Base-by-base conservation (phyloP, 2,113 vertebrate species). In the Malurus melanocephalus region DNA sequence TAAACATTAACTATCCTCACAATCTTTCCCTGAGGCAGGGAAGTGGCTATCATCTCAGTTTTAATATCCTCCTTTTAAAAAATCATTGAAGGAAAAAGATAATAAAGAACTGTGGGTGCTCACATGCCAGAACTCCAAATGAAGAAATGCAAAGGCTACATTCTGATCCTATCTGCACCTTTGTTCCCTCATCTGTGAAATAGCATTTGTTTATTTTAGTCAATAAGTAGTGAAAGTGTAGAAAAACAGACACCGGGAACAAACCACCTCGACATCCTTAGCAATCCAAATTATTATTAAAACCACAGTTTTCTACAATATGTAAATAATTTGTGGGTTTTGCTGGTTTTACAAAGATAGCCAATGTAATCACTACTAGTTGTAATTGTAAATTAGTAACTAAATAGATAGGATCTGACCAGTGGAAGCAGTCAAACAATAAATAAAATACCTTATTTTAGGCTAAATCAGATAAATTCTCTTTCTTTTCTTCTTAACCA, bases 121-220 rank as follows among this genome's bases (percentile, higher is more conserved):
- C 42, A 43, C 83, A 88, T 78, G 77, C 66, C 90, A 91, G 46
- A 86, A 76, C 53, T 81, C 69, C 75, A 56, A 72, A 68, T 5
- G 62, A 78, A 96, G 69, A 89, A 91, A 84, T 90, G 93, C 62
- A 88, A 94, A 86, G 69, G 66, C 57, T 61, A 53, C 85, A 91
- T 80, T 71, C 76, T 84, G 93, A 94, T 94, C 38, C 73, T 94
- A 93, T 94, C 94, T 87, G 60, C 0, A 1, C 75, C 93, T 96
- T 93, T 94, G 93, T 69, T 94, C 90, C 69, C 40, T 92, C 88
- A 88, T 20, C 93, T 91, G 75, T 92, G 88, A 93, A 96, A 88
- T 17, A n/a, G 35, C 69, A 35, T 42, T 85, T 78, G 38, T 43
- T 88, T 90, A 52, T 51, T 80, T 72, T 17, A 61, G 78, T 61